phyloP scores from a whole-genome alignment of 2,888 invertebrate genomes.

The Pachycephus smyrnensis region DNA sequence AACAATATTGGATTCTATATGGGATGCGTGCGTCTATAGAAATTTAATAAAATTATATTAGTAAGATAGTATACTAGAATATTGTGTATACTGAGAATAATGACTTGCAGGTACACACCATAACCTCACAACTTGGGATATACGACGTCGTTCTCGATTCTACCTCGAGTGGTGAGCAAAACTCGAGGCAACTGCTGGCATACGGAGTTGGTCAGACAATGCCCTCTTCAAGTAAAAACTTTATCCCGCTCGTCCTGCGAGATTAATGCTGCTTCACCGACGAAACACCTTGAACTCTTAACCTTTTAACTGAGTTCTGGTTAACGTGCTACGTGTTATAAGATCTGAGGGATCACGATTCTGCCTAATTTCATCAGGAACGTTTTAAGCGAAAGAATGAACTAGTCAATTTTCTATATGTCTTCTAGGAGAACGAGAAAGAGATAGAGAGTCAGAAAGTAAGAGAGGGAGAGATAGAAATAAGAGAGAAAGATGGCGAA shows the following conservation, averaged over 20 bases:
- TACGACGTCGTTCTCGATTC: not conserved
- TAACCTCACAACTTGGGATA: not conserved
- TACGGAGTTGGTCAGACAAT: not conserved
- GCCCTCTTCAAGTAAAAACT: constrained; percentile 1
- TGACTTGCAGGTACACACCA: not conserved
- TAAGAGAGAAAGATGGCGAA: not conserved
- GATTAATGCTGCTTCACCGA: not conserved
- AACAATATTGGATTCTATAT: not conserved
- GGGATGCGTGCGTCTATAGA: not conserved
- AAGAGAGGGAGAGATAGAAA: not conserved
- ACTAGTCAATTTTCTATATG: not conserved
- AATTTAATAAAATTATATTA: not conserved
- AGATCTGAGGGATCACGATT: not conserved
- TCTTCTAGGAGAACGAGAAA: not conserved
- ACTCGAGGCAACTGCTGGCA: not conserved
- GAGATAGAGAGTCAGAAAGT: not conserved
- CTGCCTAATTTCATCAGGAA: not conserved
- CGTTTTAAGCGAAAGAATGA: not conserved
- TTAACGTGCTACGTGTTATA: not conserved
- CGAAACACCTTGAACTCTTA: constrained; percentile 1
- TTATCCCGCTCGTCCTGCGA: not conserved
- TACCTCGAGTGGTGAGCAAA: not conserved
- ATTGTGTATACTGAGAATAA: not conserved
- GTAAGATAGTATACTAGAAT: not conserved
- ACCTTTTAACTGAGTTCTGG: not conserved